These are phyloP conservation scores for Dendrocincla tyrannina DNA, from an alignment of 2,797 vertebrate species.

Conservation along the genomic window DNA sequence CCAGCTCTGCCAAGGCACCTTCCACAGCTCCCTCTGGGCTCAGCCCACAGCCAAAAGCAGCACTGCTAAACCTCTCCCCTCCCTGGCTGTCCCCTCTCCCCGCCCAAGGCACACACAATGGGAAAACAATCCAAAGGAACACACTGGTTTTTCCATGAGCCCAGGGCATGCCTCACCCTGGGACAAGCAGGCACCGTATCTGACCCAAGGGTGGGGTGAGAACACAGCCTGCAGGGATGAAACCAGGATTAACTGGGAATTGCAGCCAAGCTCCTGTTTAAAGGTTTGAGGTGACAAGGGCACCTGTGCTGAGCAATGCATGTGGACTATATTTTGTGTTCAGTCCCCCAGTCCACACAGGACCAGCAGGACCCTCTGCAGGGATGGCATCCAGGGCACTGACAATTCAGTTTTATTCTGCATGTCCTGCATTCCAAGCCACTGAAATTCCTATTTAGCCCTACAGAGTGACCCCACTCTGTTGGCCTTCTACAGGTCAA, in stretches of 20 bases:
- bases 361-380: neutral
- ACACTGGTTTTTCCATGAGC: rapidly evolving
- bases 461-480: neutral
- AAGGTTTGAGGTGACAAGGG: rapidly evolving
- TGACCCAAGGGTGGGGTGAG: neutral
- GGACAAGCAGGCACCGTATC: rapidly evolving
- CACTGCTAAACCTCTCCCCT: rapidly evolving
- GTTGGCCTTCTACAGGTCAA: neutral
- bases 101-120: neutral
- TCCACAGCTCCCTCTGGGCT: neutral
- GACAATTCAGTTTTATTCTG: too few species aligned
- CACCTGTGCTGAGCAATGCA: rapidly evolving
- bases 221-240: neutral
- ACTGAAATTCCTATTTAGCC: neutral
- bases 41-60: neutral
- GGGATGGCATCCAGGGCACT: neutral
- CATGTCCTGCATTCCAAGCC: neutral
- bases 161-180: neutral
- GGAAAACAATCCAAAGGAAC: rapidly evolving
- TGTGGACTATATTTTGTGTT: rapidly evolving
- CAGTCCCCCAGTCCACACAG: neutral
- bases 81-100: neutral
- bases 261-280: neutral
- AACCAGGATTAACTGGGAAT: rapidly evolving
- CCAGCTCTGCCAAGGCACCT: neutral